A percentile compares a stretch with the other conserved stretches of the same genome.
Conservation (phyloP, 1,140 invertebrate species). For the Araneus ventricosus region DNA sequence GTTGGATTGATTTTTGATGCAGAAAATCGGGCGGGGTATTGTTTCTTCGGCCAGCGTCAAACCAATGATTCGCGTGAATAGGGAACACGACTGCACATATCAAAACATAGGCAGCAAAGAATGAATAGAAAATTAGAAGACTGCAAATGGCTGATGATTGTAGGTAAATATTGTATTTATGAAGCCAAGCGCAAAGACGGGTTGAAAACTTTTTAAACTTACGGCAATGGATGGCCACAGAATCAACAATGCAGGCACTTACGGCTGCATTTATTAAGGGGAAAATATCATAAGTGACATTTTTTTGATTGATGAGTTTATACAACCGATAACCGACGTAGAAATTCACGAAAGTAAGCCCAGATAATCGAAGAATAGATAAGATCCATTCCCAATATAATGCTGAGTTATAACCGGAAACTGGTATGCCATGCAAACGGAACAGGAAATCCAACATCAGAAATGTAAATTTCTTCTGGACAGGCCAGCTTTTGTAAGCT, state of each 20-base stretch:
- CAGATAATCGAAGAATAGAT: neutral
- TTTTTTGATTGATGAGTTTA: slow-evolving; percentile 37
- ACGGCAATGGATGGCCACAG: neutral
- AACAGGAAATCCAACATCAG: slow-evolving; percentile 18
- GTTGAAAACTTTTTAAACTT: slow-evolving; percentile 52
- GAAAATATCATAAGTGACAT: slow-evolving; percentile 61
- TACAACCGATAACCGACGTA: slow-evolving; percentile 53
- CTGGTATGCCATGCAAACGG: slow-evolving; percentile 49
- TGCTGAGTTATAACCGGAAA: neutral
- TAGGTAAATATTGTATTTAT: neutral
- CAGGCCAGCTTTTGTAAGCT: neutral
- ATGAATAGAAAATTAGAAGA: neutral
- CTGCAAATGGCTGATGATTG: neutral
- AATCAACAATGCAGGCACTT: slow-evolving; percentile 45
- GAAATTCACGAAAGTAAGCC: slow-evolving; percentile 9
- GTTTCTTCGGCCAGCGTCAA: slow-evolving; percentile 14
- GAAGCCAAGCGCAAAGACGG: neutral
- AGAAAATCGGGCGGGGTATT: slow-evolving; percentile 43
- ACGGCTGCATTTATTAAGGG: slow-evolving; percentile 59
- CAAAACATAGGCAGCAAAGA: slow-evolving; percentile 9
- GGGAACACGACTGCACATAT: slow-evolving; percentile 42
- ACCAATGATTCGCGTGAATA: slow-evolving; percentile 46
- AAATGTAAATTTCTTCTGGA: neutral
- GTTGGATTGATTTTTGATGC: neutral
- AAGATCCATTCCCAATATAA: neutral